Conservation (phyloP, 2,113 vertebrate genomes). For the human (Homo sapiens) region DNA sequence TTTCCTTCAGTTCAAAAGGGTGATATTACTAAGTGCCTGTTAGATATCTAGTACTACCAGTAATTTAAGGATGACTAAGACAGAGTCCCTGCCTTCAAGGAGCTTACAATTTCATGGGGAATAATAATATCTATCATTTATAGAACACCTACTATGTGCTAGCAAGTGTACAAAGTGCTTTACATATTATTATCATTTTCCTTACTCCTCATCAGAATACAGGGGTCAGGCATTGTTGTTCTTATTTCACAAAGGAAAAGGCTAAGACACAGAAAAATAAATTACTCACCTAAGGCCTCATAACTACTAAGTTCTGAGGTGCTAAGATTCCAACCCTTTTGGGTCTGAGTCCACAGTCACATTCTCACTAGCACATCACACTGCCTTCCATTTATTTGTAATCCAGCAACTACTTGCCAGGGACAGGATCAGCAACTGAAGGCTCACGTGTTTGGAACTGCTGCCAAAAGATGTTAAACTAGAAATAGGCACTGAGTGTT, state of each 20-base stretch:
- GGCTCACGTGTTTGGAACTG: conserved; percentile 16
- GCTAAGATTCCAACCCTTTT: background rate
- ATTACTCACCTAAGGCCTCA: background rate
- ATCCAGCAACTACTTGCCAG: conserved; percentile 44
- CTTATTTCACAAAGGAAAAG: background rate
- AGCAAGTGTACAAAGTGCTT: background rate
- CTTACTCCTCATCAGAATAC: background rate
- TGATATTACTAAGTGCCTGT: background rate
- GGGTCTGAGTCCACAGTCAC: background rate
- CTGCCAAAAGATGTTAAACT: conserved; percentile 52
- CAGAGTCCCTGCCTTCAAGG: background rate
- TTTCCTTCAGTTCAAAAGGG: background rate
- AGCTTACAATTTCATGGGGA: background rate
- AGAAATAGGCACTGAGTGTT: conserved; percentile 45
- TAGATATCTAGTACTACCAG: background rate
- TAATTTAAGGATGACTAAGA: background rate
- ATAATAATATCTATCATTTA: background rate
- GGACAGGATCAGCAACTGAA: background rate
- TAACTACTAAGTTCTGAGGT: background rate
- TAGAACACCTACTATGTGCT: background rate
- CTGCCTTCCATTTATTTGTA: conserved; percentile 1
- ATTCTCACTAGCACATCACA: background rate
- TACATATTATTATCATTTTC: background rate
- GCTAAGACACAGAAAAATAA: background rate
- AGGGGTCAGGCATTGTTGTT: background rate